Evolutionary conservation across 2,797 vertebrate genomes (phyloP), one percentile per base, ranked within the genome.

Genomic region (Hydrocynus forskahlii): DNA sequence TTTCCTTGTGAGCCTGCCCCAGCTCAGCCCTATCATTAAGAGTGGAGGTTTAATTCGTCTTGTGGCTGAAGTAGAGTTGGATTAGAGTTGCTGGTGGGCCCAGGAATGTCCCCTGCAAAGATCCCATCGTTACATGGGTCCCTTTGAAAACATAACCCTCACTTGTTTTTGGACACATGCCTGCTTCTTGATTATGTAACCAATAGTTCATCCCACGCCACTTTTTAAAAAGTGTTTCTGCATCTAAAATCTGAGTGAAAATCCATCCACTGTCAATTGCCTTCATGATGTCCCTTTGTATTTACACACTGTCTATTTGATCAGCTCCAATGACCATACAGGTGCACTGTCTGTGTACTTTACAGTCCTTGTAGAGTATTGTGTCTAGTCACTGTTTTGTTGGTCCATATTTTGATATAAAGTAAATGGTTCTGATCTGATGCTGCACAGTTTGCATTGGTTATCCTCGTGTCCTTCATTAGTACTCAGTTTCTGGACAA

Each of bases 91-190:
- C 76, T 55, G 64, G 60, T 81, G 50, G 29, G 60, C 64, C 75
- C 73, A 67, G 54, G 73, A 66, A 76, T 78, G 76, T 82, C 66
- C 70, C 82, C 70, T 59, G 68, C 62, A 68, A 68, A 72, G 74
- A 80, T 82, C 82, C 64, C 45, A 48, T 81, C 40, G 60, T 74
- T 52, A 67, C 45, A 38, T 4, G 76, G 79, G 66, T 77, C 23
- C 6, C 59, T 60, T 9, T 62, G 59, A 64, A 64, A 64, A 64
- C 29, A 64, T 64, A 64, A 17, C 29, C 29, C 17, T 2, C 45
- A 35, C 74, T 77, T n/a, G 74, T 72, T 71, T 82, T 60, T 66
- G 45, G 74, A 78, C 55, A 6, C 67, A 35, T 69, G 55, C 62
- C 54, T 59, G 19, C 4, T 14, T 81, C 4, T 0, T 7, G 19